Evolutionary conservation across 2,113 vertebrate species (phyloP).

Genomic region (Corydoras maculifer): DNA sequence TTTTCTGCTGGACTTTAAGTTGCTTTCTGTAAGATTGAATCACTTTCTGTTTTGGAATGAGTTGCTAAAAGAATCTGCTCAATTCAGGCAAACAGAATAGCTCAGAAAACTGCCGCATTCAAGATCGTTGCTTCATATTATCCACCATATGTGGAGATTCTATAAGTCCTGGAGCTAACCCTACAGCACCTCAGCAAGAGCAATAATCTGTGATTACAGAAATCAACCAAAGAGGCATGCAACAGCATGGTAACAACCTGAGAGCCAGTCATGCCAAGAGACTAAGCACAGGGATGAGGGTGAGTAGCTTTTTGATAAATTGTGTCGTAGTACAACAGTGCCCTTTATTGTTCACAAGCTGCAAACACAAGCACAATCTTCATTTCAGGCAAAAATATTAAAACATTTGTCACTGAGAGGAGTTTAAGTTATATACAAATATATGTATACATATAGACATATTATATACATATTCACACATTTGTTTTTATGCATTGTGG

Average conservation of each 20-base stretch:
- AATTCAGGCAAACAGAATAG: neutral
- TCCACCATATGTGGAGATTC: neutral
- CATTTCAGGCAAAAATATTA: too few relatives aligned
- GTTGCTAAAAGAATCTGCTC: conserved; percentile 11
- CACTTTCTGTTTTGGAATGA: conserved; percentile 19
- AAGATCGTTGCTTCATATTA: neutral
- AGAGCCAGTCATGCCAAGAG: too few relatives aligned
- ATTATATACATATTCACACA: too few relatives aligned
- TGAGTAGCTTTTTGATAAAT: neutral
- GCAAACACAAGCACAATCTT: conserved; percentile 2
- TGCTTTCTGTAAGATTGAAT: conserved; percentile 31
- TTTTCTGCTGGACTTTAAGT: conserved; percentile 26
- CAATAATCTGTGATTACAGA: neutral
- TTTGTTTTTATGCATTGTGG: too few relatives aligned
- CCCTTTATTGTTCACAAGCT: conserved; percentile 25
- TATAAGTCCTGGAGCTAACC: neutral
- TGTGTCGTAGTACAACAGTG: conserved; percentile 31
- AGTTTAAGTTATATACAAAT: too few relatives aligned
- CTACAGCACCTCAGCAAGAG: neutral
- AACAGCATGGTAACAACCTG: neutral
- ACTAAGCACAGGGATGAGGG: neutral
- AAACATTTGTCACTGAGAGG: too few relatives aligned
- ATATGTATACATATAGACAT: too few relatives aligned
- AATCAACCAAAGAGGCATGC: too few relatives aligned
- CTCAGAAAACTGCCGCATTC: neutral